Conservation (phyloP, 2,113 vertebrate genomes). For the Lota lota region DNA sequence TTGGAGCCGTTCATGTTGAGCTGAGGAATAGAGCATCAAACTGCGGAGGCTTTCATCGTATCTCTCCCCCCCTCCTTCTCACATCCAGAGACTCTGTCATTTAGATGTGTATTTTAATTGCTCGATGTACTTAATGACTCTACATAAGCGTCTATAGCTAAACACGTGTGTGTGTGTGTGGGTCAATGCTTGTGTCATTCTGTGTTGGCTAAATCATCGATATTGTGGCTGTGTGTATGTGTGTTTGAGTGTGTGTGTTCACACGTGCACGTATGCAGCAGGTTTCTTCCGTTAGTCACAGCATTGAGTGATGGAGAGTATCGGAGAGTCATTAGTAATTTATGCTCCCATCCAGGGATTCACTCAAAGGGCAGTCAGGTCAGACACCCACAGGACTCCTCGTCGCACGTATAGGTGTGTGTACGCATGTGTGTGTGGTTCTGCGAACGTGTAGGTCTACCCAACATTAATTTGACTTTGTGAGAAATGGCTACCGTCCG, state of each 20-base stretch:
- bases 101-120: too few relatives aligned
- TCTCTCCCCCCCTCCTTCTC: too few relatives aligned
- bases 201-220: too few relatives aligned
- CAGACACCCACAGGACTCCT: conserved; percentile 32
- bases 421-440: conserved; percentile 7
- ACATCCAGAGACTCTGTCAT: too few relatives aligned
- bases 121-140: too few relatives aligned
- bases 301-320: conserved; percentile 41
- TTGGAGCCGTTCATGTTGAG: too few relatives aligned
- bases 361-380: conserved; percentile 44
- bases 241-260: conserved; percentile 3
- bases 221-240: conserved; percentile 1
- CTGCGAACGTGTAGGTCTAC: conserved; percentile 5
- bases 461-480: conserved; percentile 20
- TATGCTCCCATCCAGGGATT: conserved; percentile 45
- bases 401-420: conserved; percentile 11
- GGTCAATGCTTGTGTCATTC: conserved; percentile 5
- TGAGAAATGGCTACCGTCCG: conserved; percentile 17
- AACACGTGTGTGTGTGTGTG: conserved; percentile 18
- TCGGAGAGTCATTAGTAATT: conserved; percentile 59
- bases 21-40: too few relatives aligned
- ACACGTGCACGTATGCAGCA: conserved; percentile 14
- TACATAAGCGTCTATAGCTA: too few relatives aligned
- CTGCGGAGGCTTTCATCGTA: too few relatives aligned
- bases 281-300: conserved; percentile 40